A percentile compares a stretch with the other conserved stretches of the same genome.
These are phyloP conservation scores for Drosophila multiciliata DNA, from an alignment of 2,888 invertebrate genomes.

Conservation along the genomic window DNA sequence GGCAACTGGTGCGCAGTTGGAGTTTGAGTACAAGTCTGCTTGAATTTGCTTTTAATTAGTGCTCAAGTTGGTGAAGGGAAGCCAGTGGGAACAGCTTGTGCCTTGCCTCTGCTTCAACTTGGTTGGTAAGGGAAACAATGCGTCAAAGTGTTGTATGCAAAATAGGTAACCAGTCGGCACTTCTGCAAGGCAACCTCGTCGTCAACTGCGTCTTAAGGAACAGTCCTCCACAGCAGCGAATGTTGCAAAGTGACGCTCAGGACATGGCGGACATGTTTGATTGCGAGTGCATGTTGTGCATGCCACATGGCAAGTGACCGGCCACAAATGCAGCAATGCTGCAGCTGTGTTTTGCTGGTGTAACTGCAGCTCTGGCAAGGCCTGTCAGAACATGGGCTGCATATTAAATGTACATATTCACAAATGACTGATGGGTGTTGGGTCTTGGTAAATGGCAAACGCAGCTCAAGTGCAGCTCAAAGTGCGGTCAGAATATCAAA, in stretches of 20 bases:
- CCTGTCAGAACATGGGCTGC: conserved; percentile 67
- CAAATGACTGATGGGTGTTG: conserved; percentile 17
- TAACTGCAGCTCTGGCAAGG: conserved; percentile 32
- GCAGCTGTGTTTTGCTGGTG: background rate
- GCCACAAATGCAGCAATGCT: conserved; percentile 35
- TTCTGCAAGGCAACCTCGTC: conserved; percentile 1
- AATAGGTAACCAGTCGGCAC: conserved; percentile 44
- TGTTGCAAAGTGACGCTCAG: conserved; percentile 54
- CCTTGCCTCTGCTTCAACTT: conserved; percentile 32
- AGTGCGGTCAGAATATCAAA: conserved; percentile 46
- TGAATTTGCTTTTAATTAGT: conserved; percentile 74
- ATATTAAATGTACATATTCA: conserved; percentile 62
- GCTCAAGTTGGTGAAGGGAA: conserved; percentile 35
- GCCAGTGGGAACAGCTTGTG: conserved; percentile 47
- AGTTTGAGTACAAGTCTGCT: conserved; percentile 45
- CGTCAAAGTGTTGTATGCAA: conserved; percentile 73
- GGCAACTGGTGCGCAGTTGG: conserved; percentile 3
- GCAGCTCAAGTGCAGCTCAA: conserved; percentile 36
- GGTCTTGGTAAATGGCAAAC: conserved; percentile 4
- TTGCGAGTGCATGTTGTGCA: conserved; percentile 71
- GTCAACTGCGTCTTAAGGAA: conserved; percentile 26
- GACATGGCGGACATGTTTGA: conserved; percentile 71
- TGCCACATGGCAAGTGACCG: conserved; percentile 59
- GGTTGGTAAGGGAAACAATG: conserved; percentile 57
- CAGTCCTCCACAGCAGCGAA: conserved; percentile 8